Percentiles rank a stretch among this genome's conserved stretches.
phyloP scores from a whole-genome alignment of 2,888 invertebrate genomes.

The Zygogramma bicolorata region DNA sequence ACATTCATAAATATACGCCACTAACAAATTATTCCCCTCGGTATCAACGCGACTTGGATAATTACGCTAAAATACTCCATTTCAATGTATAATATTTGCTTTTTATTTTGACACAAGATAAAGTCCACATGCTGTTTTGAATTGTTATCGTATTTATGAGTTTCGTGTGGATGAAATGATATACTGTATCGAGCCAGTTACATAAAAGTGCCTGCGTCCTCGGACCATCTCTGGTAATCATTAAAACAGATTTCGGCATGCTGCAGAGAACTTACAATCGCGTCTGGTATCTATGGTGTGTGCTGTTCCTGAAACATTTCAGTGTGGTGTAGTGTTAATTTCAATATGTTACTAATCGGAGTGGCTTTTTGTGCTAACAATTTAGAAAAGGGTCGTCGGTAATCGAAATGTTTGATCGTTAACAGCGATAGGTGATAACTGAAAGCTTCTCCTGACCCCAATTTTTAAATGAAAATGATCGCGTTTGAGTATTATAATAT shows the following conservation, averaged over 20 bases:
- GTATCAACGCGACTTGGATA: slow-evolving; percentile 7
- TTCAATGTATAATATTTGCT: slow-evolving; percentile 28
- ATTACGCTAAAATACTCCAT: slow-evolving; percentile 5
- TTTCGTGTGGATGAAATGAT: not conserved
- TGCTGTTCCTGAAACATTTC: not conserved
- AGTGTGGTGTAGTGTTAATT: not conserved
- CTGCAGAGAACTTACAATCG: not conserved
- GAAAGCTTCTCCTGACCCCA: not conserved
- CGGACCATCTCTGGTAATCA: not conserved
- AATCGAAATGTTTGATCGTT: not conserved
- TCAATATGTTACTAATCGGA: not conserved
- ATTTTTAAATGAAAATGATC: too few species aligned
- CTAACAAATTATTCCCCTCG: slow-evolving; percentile 7
- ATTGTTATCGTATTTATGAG: slow-evolving; percentile 30
- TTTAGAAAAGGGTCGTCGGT: not conserved
- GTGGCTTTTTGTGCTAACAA: not conserved
- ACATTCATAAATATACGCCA: not conserved
- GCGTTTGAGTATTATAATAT: too few species aligned
- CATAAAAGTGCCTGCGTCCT: not conserved
- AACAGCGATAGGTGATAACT: not conserved
- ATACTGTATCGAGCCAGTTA: not conserved
- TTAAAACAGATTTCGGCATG: not conserved
- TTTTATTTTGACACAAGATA: slow-evolving; percentile 34
- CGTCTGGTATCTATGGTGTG: not conserved
- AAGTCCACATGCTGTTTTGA: slow-evolving; percentile 33